Base-by-base conservation (phyloP, 2,888 invertebrate genomes). In the Corbicula japonica region DNA sequence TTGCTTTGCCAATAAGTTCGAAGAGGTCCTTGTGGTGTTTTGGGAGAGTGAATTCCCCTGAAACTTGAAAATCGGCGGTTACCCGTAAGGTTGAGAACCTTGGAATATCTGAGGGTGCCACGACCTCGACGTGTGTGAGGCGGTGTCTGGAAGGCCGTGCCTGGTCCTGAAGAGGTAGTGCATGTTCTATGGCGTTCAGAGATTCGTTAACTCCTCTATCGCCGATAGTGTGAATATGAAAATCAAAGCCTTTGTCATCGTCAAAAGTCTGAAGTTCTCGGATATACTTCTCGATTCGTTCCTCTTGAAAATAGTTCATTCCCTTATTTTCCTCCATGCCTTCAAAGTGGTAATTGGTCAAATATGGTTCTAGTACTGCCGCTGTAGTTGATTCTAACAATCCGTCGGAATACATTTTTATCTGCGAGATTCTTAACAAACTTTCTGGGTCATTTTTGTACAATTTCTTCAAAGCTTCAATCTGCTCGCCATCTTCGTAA, bases 11-110 rank as follows among this genome's bases (percentile, higher is more conserved):
- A 30, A 80, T 50, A 12, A 73, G 35, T 2, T 52, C 18, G 26
- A 41, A 63, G 41, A 76, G 30, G 12, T 65, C 30, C 8, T 63
- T 44, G 15, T 52, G 18, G 6, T 10, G 5, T 1, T n/a, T 23
- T 0, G 76, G 76, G 15, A 72, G 54, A 26, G 72, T 65, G 28
- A 56, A 73, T 26, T 65, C 58, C 15, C 72, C 75, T 2, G 69
- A 69, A 10, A 80, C 80, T 73, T 80, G 80, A 38, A 80, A 80
- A 46, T 80, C 80, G 2, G 76, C 80, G 35, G 73, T 72, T 10
- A 76, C 73, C 54, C 54, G 61, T 4, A 80, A 50, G 3, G 58
- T 41, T 21, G n/a, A 2, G 58, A 80, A 76, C 8, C 76, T 61
- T 1, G 28, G 1, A 8, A 69, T 46, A 32, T 76, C n/a, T n/a